Percentiles rank a stretch among this genome's conserved stretches.
Evolutionary conservation across 2,888 invertebrate genomes (phyloP).

Genomic region (Hypomecis atomaria): DNA sequence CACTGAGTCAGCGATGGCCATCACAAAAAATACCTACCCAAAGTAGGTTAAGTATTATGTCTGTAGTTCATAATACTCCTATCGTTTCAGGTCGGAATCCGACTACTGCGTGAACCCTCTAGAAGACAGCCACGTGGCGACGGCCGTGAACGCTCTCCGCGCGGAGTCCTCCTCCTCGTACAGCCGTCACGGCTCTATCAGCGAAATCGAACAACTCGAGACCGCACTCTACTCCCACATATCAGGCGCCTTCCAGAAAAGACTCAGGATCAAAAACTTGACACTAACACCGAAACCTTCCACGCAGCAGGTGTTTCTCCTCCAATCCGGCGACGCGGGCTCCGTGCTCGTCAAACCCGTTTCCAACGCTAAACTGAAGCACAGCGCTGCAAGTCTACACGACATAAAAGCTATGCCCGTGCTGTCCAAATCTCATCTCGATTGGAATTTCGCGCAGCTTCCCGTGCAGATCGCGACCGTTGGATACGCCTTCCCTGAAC

Average conservation of each 20-base stretch:
- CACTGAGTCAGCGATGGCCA: too few relatives aligned
- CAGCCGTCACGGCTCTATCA: constrained; percentile 40
- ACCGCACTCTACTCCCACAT: constrained; percentile 58
- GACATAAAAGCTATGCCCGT: constrained; percentile 51
- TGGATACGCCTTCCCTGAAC: constrained; percentile 62
- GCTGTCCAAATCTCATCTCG: constrained; percentile 54
- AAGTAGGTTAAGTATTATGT: too few relatives aligned
- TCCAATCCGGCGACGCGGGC: constrained; percentile 67
- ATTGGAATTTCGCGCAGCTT: constrained; percentile 58
- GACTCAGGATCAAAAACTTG: constrained; percentile 63
- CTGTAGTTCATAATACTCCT: too few relatives aligned
- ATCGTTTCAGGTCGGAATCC: constrained; percentile 45
- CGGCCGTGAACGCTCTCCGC: constrained; percentile 52
- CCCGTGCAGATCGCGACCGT: constrained; percentile 70
- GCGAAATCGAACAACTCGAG: constrained; percentile 58
- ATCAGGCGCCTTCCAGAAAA: constrained; percentile 63
- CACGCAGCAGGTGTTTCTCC: constrained; percentile 56
- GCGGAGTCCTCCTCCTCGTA: constrained; percentile 1
- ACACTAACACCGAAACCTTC: constrained; percentile 69
- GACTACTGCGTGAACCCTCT: constrained; percentile 58
- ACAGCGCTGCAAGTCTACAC: constrained; percentile 45
- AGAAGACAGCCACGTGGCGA: constrained; percentile 59
- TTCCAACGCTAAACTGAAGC: constrained; percentile 48
- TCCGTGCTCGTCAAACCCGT: constrained; percentile 60
- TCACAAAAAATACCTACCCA: too few relatives aligned